Evolutionary conservation across 1,140 invertebrate genomes (phyloP), one percentile per base, ranked within the genome.

Genomic region (Ostrea edulis): DNA sequence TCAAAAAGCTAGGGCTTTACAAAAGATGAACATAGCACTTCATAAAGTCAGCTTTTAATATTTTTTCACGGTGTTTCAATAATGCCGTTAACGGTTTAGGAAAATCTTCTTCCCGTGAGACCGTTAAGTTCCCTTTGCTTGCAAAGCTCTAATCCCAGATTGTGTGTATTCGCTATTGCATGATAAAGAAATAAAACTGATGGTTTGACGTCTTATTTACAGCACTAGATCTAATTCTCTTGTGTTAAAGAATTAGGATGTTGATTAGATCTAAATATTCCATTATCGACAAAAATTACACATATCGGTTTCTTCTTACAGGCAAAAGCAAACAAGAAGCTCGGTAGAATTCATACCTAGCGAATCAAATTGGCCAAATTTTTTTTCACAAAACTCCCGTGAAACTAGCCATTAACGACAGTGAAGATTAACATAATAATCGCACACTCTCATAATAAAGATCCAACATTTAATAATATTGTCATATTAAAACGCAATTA

Each of bases 241-340:
- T 35, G 68, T 77, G 68, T 77, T 77, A 77, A 77, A 77, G 68
- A 77, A 77, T 77, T 77, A 77, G 68, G 68, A 77, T 25, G 68
- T 4, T 77, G 68, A 77, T 77, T 77, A 77, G 68, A 77, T 77
- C 68, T 77, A 77, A 77, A 77, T 77, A 29, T 77, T 77, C 68
- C 68, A 77, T 77, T 77, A 77, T 77, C 68, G 68, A 77, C 68
- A 77, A 77, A 77, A 77, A 77, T 77, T 77, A 77, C 68, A 77
- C 68, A 77, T 77, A 77, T 77, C 68, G 68, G 68, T 77, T 77
- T 77, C 68, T 77, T 77, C 68, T 77, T 77, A 77, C 68, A 77
- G 68, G 22, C 68, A 77, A 77, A 77, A 77, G 68, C 68, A 77
- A 77, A 77, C 68, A 77, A 77, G 68, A 29, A 77, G 12, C 68